A percentile compares a stretch with the other conserved stretches of the same genome.
Evolutionary conservation across 2,888 invertebrate species (phyloP).

Genomic region (Cotesia congregata): DNA sequence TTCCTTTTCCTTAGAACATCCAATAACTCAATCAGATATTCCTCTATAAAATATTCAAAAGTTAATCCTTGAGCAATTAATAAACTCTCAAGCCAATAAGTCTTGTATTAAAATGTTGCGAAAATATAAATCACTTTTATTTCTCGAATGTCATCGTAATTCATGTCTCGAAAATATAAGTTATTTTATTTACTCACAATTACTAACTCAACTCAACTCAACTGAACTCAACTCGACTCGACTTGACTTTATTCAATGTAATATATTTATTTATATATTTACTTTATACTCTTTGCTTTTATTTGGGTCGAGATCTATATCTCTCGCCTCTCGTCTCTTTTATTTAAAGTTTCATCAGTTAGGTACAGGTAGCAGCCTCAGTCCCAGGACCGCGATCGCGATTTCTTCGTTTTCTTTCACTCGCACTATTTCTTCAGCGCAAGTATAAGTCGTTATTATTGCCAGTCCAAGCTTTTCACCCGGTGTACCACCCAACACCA

Average conservation of each 20-base stretch:
- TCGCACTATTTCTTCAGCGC: conserved; percentile 17
- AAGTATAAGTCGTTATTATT: conserved; percentile 35
- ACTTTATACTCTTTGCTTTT: not conserved
- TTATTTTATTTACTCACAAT: not conserved
- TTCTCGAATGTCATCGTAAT: not conserved
- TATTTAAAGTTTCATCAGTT: conserved; percentile 14
- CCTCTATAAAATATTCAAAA: not conserved
- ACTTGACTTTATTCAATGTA: not conserved
- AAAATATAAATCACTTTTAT: not conserved
- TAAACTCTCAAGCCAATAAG: not conserved
- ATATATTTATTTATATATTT: not conserved
- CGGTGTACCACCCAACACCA: conserved; percentile 39
- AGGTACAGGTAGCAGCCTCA: not conserved
- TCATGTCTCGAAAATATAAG: not conserved
- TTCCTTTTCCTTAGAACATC: not conserved
- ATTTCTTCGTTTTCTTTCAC: conserved; percentile 30
- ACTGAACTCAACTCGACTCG: not conserved
- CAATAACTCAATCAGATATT: not conserved
- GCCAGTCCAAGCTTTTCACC: conserved; percentile 32
- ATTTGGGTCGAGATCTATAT: not conserved
- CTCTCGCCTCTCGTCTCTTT: not conserved
- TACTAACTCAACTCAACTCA: too few relatives aligned
- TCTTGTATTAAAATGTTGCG: not conserved
- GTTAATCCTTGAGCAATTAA: not conserved
- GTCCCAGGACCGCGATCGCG: not conserved